A percentile compares a stretch with the other conserved stretches of the same genome.
phyloP scores from a whole-genome alignment of 2,797 vertebrate species.

The Thalassophryne amazonica region DNA sequence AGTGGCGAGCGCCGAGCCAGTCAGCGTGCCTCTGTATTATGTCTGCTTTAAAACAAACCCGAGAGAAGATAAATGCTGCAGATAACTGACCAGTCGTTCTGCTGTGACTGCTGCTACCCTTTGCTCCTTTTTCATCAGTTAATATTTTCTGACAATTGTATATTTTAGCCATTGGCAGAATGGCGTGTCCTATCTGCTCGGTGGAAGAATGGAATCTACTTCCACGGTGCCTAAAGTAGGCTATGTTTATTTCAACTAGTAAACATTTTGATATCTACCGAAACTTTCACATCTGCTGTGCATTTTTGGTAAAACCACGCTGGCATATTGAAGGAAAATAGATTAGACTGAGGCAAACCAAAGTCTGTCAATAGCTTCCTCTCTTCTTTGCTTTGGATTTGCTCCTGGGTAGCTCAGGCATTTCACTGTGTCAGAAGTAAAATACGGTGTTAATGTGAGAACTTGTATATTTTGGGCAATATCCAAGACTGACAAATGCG shows the following conservation, averaged over 20 bases:
- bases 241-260: slow-evolving; percentile 79
- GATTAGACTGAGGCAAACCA: slow-evolving; percentile 47
- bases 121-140: slow-evolving; percentile 75
- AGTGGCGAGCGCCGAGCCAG: slow-evolving; percentile 44
- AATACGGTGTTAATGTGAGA: slow-evolving; percentile 66
- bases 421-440: slow-evolving; percentile 45
- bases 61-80: slow-evolving; percentile 78
- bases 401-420: slow-evolving; percentile 40
- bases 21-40: slow-evolving; percentile 75
- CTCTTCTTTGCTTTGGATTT: slow-evolving; percentile 35
- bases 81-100: slow-evolving; percentile 79
- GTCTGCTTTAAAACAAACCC: slow-evolving; percentile 73
- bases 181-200: slow-evolving; percentile 73
- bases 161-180: slow-evolving; percentile 80
- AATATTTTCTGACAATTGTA: slow-evolving; percentile 84
- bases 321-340: slow-evolving; percentile 64
- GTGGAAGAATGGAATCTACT: slow-evolving; percentile 74
- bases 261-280: slow-evolving; percentile 85
- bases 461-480: slow-evolving; percentile 43
- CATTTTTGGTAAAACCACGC: slow-evolving; percentile 74
- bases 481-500: slow-evolving; percentile 41
- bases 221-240: slow-evolving; percentile 74
- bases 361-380: slow-evolving; percentile 69
- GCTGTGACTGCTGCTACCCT: slow-evolving; percentile 68
- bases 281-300: slow-evolving; percentile 81